A percentile compares a stretch with the other conserved stretches of the same genome.
Evolutionary conservation across 2,113 vertebrate species (phyloP).

Genomic region (Macroglossus sobrinus): DNA sequence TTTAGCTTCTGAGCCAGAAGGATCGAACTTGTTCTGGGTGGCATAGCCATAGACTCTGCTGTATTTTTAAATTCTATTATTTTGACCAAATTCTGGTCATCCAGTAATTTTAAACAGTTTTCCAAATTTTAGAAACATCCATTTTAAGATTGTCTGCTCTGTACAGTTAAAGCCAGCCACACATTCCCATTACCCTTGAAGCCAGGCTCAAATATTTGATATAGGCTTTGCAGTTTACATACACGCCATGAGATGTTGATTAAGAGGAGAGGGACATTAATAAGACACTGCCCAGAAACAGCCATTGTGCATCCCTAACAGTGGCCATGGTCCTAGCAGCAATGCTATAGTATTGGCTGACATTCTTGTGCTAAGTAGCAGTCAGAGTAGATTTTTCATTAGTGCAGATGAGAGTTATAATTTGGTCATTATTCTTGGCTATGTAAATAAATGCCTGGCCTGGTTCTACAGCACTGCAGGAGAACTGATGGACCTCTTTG

Average conservation of each 20-base stretch:
- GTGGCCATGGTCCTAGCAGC: background rate
- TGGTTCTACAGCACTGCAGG: background rate
- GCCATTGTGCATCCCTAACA: background rate
- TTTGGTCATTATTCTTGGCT: background rate
- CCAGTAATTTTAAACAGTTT: background rate
- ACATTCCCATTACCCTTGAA: background rate
- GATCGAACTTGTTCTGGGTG: too few species aligned
- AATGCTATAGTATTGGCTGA: background rate
- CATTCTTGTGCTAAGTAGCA: background rate
- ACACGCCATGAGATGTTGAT: background rate
- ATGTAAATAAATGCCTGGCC: background rate
- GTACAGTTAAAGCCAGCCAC: background rate
- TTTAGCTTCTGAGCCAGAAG: too few species aligned
- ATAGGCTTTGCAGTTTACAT: rapidly evolving
- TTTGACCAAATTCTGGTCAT: background rate
- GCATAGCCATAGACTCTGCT: too few species aligned
- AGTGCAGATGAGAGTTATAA: background rate
- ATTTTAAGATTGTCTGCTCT: background rate
- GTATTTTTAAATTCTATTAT: background rate
- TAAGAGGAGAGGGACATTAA: background rate
- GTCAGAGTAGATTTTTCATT: background rate
- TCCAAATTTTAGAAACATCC: background rate
- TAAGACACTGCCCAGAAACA: background rate
- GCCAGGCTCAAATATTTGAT: background rate
- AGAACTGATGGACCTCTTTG: background rate